These are phyloP conservation scores for Catocala nupta DNA, from an alignment of 2,888 invertebrate species.

Conservation along the genomic window DNA sequence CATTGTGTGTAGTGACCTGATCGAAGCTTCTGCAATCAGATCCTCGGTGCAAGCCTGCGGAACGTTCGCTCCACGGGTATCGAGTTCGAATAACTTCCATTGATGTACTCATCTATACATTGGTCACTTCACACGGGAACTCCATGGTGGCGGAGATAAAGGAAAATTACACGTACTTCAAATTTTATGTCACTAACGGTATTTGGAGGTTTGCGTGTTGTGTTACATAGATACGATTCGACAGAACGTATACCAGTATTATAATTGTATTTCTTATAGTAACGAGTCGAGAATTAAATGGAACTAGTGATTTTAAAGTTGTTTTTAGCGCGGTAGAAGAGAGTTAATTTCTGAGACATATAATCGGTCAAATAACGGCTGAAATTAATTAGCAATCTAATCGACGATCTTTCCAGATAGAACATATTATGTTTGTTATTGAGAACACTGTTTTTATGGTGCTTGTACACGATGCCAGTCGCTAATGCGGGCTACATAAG, in stretches of 20 bases:
- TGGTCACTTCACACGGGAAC: slow-evolving; percentile 56
- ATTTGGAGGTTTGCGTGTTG: slow-evolving; percentile 36
- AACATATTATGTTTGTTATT: no score
- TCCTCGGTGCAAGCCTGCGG: slow-evolving; percentile 63
- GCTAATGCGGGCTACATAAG: no score
- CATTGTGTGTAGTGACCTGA: slow-evolving; percentile 64
- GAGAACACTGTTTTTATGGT: no score
- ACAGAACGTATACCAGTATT: slow-evolving; percentile 1
- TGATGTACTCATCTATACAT: slow-evolving; percentile 30
- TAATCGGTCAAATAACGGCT: no score
- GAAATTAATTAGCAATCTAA: no score
- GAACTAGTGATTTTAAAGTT: neutral
- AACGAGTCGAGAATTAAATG: neutral
- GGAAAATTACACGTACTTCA: slow-evolving; percentile 32
- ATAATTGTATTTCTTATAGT: slow-evolving; percentile 6
- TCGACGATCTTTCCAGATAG: no score
- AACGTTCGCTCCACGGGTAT: slow-evolving; percentile 76
- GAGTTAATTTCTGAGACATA: no score
- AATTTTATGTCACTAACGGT: slow-evolving; percentile 43
- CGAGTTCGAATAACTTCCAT: slow-evolving; percentile 59
- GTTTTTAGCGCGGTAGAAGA: no score
- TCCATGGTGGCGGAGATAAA: slow-evolving; percentile 41
- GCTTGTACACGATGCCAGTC: no score
- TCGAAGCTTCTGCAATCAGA: slow-evolving; percentile 69
- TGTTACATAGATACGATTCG: slow-evolving; percentile 17